A percentile compares a stretch with the other conserved stretches of the same genome.
Evolutionary conservation across 2,888 invertebrate genomes (phyloP).

Genomic region (Thyatira batis): DNA sequence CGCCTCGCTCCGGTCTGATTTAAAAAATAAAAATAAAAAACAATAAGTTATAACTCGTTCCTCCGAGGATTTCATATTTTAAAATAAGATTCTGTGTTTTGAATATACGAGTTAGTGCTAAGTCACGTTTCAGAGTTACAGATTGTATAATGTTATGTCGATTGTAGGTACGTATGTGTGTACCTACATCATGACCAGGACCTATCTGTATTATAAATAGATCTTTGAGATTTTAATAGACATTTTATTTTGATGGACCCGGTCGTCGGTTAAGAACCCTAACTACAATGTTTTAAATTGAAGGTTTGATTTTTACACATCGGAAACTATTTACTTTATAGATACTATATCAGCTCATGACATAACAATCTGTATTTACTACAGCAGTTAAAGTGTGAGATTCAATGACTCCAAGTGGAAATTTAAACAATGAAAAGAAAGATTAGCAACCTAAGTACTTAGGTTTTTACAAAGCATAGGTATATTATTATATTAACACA

Average conservation of each 20-base stretch:
- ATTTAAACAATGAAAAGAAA: too few relatives aligned
- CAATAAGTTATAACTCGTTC: slow-evolving; percentile 55
- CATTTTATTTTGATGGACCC: not conserved
- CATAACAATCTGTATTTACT: too few relatives aligned
- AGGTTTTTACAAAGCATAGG: too few relatives aligned
- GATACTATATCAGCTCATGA: too few relatives aligned
- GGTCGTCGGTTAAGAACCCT: too few relatives aligned
- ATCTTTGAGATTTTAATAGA: not conserved
- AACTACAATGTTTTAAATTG: not conserved
- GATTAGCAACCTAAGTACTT: too few relatives aligned
- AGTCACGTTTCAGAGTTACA: slow-evolving; percentile 55
- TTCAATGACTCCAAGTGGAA: too few relatives aligned
- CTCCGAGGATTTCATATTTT: slow-evolving; percentile 73
- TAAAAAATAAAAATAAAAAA: slow-evolving; percentile 54
- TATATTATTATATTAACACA: too few relatives aligned
- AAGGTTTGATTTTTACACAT: not conserved
- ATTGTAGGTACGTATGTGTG: not conserved
- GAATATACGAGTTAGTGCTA: slow-evolving; percentile 66
- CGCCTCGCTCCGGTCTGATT: slow-evolving; percentile 41
- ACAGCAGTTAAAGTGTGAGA: too few relatives aligned
- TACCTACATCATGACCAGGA: too few relatives aligned
- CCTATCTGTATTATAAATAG: not conserved
- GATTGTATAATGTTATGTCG: slow-evolving; percentile 5
- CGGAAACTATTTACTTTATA: too few relatives aligned
- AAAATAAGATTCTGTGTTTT: slow-evolving; percentile 68